phyloP scores from a whole-genome alignment of 2,797 vertebrate genomes.

The Clarias platycephalus region DNA sequence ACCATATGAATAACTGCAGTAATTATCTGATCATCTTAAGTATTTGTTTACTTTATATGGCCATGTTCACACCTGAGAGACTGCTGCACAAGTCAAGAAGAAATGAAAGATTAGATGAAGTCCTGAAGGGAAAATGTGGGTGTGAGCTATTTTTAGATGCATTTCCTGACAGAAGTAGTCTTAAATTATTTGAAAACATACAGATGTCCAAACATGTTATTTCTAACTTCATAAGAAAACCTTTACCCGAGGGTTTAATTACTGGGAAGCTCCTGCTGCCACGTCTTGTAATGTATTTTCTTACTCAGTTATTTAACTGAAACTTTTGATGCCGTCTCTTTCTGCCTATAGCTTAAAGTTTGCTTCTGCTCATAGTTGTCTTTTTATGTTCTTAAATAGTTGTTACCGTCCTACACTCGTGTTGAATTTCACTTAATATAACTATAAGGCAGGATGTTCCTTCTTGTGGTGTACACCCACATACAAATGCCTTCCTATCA shows the following conservation, averaged over 20 bases:
- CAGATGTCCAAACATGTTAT: neutral
- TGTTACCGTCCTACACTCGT: too few species aligned
- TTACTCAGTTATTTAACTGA: neutral
- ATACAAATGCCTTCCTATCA: slow-evolving; percentile 4
- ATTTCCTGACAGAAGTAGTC: neutral
- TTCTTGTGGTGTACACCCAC: slow-evolving; percentile 20
- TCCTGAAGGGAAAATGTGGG: neutral
- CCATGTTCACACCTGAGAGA: neutral
- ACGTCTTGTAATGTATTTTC: neutral
- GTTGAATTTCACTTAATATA: slow-evolving; percentile 17
- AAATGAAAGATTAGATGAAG: neutral
- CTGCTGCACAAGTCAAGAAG: neutral
- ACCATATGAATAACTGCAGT: too few species aligned
- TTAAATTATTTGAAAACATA: neutral
- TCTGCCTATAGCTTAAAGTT: neutral
- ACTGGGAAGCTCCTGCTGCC: neutral
- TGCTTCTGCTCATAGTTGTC: neutral
- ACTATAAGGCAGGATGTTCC: slow-evolving; percentile 10
- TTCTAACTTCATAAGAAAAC: neutral
- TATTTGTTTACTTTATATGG: neutral
- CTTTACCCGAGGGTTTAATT: neutral
- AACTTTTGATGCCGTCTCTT: neutral
- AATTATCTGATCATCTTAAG: too few species aligned
- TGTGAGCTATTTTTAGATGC: neutral
- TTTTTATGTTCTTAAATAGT: neutral